Evolutionary conservation across 2,888 invertebrate species (phyloP).

Genomic region (Tipula lateralis): DNA sequence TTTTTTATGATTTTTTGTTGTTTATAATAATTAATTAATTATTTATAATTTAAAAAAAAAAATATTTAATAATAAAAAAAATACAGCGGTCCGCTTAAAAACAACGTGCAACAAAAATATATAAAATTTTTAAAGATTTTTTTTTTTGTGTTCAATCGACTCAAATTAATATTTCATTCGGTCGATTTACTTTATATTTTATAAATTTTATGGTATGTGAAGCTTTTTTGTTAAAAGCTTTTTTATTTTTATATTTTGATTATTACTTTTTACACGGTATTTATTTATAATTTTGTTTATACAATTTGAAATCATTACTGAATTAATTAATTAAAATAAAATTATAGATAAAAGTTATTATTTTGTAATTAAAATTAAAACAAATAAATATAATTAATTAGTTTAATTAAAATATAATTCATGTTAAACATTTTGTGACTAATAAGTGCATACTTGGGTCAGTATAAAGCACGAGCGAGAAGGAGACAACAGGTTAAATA

Average conservation of each 20-base stretch:
- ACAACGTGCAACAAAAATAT: slow-evolving; percentile 71
- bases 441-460: not conserved
- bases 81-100: slow-evolving; percentile 69
- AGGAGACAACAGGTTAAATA: no score
- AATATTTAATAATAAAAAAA: slow-evolving; percentile 31
- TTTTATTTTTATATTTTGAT: slow-evolving; percentile 28
- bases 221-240: slow-evolving; percentile 31
- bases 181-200: slow-evolving; percentile 13
- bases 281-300: slow-evolving; percentile 9
- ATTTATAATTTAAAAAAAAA: slow-evolving; percentile 29
- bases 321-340: not conserved
- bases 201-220: slow-evolving; percentile 32
- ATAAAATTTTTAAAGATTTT: slow-evolving; percentile 57
- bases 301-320: not conserved
- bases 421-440: not conserved
- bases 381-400: not conserved
- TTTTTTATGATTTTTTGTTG: slow-evolving; percentile 37
- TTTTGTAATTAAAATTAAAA: not conserved
- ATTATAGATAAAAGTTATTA: not conserved
- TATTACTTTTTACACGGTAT: slow-evolving; percentile 26
- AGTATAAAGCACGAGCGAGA: not conserved
- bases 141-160: slow-evolving; percentile 43
- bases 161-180: not conserved
- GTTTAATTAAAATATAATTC: not conserved
- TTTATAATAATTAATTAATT: slow-evolving; percentile 27